Evolutionary conservation across 2,888 invertebrate genomes (phyloP).

Genomic region (Erynnis tages): DNA sequence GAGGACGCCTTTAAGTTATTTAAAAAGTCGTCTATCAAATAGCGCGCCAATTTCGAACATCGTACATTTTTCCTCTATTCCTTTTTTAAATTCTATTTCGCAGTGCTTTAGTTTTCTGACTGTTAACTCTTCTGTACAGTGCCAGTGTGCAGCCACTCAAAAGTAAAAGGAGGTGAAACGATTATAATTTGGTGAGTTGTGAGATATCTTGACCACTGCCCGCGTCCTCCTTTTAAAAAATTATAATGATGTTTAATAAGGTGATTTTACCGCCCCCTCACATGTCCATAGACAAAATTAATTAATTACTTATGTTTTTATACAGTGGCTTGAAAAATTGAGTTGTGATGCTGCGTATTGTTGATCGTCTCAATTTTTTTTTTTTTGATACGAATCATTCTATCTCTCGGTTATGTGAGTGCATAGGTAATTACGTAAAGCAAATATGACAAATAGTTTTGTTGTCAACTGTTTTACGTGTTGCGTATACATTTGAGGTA

Average conservation of each 20-base stretch:
- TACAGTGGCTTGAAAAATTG: not conserved
- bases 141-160: slow-evolving; percentile 41
- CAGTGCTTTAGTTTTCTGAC: slow-evolving; percentile 35
- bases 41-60: slow-evolving; percentile 47
- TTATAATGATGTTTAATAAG: slow-evolving; percentile 5
- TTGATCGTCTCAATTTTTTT: slow-evolving; percentile 12
- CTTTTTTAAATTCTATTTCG: slow-evolving; percentile 17
- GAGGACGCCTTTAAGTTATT: slow-evolving; percentile 46
- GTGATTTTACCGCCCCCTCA: slow-evolving; percentile 7
- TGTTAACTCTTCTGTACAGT: slow-evolving; percentile 34
- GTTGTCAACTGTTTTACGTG: slow-evolving; percentile 19
- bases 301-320: not conserved
- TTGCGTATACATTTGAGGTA: slow-evolving; percentile 22
- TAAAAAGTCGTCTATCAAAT: slow-evolving; percentile 43
- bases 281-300: not conserved
- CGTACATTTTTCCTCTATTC: slow-evolving; percentile 27
- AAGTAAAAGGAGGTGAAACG: slow-evolving; percentile 72
- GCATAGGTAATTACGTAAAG: slow-evolving; percentile 20
- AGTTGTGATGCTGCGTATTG: not conserved
- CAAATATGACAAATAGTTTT: slow-evolving; percentile 25
- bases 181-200: slow-evolving; percentile 59
- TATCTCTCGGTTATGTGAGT: slow-evolving; percentile 12
- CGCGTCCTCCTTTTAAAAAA: slow-evolving; percentile 24
- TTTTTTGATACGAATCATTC: slow-evolving; percentile 5
- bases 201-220: slow-evolving; percentile 30